A percentile compares a stretch with the other conserved stretches of the same genome.
Conservation (phyloP, 1,140 invertebrate genomes). For the Drosophila parabipectinata region DNA sequence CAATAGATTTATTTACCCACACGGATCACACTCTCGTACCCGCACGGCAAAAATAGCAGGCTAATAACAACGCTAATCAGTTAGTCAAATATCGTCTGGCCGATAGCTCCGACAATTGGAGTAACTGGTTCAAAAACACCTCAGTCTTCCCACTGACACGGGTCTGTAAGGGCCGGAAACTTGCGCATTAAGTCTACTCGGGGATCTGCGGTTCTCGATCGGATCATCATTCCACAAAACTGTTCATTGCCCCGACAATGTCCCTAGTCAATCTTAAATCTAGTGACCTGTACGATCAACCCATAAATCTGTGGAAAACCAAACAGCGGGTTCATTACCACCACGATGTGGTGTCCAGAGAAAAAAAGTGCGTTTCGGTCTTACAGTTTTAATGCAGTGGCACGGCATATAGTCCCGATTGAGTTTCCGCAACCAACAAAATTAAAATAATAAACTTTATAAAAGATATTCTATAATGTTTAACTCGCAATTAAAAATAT, state of each 20-base stretch:
- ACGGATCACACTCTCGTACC: slow-evolving; percentile 28
- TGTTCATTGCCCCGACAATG: slow-evolving; percentile 37
- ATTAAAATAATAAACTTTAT: neutral
- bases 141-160: slow-evolving; percentile 40
- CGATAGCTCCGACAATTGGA: slow-evolving; percentile 41
- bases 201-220: slow-evolving; percentile 8
- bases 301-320: slow-evolving; percentile 69
- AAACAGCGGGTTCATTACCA: slow-evolving; percentile 78
- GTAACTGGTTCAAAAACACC: slow-evolving; percentile 28
- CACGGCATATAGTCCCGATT: slow-evolving; percentile 4
- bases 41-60: slow-evolving; percentile 41
- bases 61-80: slow-evolving; percentile 68
- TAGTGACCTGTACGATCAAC: slow-evolving; percentile 55
- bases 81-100: slow-evolving; percentile 54
- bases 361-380: slow-evolving; percentile 60
- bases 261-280: slow-evolving; percentile 68
- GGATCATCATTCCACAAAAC: neutral
- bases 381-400: slow-evolving; percentile 16
- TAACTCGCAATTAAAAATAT: no score
- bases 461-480: no score
- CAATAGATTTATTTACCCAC: slow-evolving; percentile 42
- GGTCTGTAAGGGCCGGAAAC: slow-evolving; percentile 23
- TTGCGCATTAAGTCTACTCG: slow-evolving; percentile 13
- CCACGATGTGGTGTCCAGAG: slow-evolving; percentile 55
- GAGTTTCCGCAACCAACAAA: neutral